These are phyloP conservation scores for Cydia pomonella DNA, from an alignment of 1,140 invertebrate genomes.

Conservation along the genomic window DNA sequence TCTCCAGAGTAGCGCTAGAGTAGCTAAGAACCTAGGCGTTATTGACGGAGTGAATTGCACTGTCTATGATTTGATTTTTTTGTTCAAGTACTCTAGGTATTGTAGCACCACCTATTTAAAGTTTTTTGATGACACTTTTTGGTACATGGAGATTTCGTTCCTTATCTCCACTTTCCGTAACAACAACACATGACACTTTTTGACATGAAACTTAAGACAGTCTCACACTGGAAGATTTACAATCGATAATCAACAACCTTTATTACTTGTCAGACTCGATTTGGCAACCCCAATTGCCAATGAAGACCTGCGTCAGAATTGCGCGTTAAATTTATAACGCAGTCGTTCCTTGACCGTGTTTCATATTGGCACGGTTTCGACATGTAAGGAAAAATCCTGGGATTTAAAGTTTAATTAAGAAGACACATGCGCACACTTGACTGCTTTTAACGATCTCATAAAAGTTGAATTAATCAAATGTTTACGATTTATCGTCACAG, in stretches of 20 bases:
- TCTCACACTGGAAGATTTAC: neutral
- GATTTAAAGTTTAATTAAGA: slow-evolving; percentile 1
- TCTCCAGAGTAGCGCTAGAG: too few relatives aligned
- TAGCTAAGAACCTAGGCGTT: too few relatives aligned
- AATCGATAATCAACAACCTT: slow-evolving; percentile 1
- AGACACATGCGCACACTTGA: neutral
- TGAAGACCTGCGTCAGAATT: neutral
- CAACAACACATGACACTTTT: too few relatives aligned
- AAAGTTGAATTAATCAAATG: neutral
- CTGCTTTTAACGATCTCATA: neutral
- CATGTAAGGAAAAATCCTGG: neutral
- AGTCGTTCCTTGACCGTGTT: slow-evolving; percentile 13
- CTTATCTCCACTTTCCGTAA: too few relatives aligned
- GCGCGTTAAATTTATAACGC: slow-evolving; percentile 7
- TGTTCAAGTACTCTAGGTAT: too few relatives aligned
- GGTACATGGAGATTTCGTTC: too few relatives aligned
- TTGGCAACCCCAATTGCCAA: neutral
- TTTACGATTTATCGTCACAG: too few relatives aligned
- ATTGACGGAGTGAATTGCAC: too few relatives aligned
- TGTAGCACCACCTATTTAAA: too few relatives aligned
- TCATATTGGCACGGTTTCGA: neutral
- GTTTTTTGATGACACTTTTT: too few relatives aligned
- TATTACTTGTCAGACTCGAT: slow-evolving; percentile 3
- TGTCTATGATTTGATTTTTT: too few relatives aligned
- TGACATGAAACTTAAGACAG: neutral